Evolutionary conservation across 2,888 invertebrate genomes (phyloP).

Genomic region (Thera britannica): DNA sequence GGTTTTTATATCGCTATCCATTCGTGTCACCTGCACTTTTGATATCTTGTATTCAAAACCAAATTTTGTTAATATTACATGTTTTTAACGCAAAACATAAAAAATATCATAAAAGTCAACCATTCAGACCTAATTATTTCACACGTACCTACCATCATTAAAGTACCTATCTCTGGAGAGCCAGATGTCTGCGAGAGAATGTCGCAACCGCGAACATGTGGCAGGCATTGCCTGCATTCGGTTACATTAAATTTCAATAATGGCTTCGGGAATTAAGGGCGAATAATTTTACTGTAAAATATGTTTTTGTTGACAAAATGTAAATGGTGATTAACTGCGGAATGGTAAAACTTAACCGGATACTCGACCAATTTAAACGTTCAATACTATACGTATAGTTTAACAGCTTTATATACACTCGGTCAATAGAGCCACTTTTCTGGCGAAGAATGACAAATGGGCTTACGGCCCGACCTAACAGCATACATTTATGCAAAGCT

Average conservation of each 20-base stretch:
- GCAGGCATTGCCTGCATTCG: slow-evolving; percentile 45
- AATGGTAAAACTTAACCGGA: no score
- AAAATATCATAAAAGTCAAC: slow-evolving; percentile 1
- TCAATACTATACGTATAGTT: no score
- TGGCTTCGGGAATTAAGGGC: slow-evolving; percentile 33
- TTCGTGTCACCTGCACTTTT: slow-evolving; percentile 5
- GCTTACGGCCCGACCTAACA: no score
- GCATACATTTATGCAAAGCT: no score
- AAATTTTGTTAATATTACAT: not conserved
- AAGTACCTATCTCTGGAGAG: slow-evolving; percentile 42
- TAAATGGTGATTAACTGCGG: no score
- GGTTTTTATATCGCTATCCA: not conserved
- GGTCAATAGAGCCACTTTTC: no score
- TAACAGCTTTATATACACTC: no score
- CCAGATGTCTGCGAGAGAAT: slow-evolving; percentile 51
- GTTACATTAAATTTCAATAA: slow-evolving; percentile 45
- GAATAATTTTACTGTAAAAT: slow-evolving; percentile 23
- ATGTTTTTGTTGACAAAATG: not conserved
- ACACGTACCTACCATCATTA: slow-evolving; percentile 32
- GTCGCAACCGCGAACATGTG: slow-evolving; percentile 58
- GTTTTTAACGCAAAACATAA: not conserved
- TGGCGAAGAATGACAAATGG: no score
- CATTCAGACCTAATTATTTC: slow-evolving; percentile 22
- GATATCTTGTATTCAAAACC: not conserved
- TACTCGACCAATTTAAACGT: no score